These are phyloP conservation scores for human DNA, from an alignment of 2,113 vertebrate genomes.

Conservation along the genomic window GRCh38 chr1:193772501-193773000, in stretches of 20 bases:
- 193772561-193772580: background rate
- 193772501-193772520: background rate
- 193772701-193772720: no score
- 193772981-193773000: background rate
- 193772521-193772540: background rate
- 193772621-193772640: background rate
- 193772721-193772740: background rate
- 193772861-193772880: background rate
- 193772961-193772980: background rate
- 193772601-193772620: background rate
- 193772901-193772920: no score
- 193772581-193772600: background rate
- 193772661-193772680: background rate
- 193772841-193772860: background rate
- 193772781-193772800: background rate
- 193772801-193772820: fast-evolving
- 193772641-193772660: background rate
- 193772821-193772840: no score
- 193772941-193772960: background rate
- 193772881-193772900: background rate
- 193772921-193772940: background rate
- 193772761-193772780: background rate
- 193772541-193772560: background rate
- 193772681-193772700: background rate
- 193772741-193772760: fast-evolving